A percentile compares a stretch with the other conserved stretches of the same genome.
Conservation (phyloP, 2,888 invertebrate genomes). For the Graphium colonna region DNA sequence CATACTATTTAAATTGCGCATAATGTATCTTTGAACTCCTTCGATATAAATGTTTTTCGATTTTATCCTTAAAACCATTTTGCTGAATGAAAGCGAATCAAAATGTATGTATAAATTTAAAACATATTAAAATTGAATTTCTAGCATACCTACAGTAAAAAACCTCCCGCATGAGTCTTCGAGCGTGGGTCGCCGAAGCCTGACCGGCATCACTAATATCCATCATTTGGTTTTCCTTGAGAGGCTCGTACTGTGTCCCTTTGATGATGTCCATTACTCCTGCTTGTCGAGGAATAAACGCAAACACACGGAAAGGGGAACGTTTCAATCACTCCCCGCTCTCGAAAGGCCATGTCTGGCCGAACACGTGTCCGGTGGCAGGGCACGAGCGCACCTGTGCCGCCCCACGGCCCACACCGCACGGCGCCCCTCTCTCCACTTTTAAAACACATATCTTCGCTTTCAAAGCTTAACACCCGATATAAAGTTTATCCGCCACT, state of each 20-base stretch:
- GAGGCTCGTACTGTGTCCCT: not conserved
- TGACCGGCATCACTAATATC: not conserved
- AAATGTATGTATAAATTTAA: too few relatives aligned
- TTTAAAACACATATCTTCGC: slow-evolving; percentile 16
- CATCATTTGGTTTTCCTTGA: not conserved
- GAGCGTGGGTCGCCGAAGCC: not conserved
- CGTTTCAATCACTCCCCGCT: not conserved
- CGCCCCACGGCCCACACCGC: too few relatives aligned
- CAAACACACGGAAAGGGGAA: not conserved
- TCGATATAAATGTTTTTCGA: too few relatives aligned
- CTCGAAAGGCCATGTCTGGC: not conserved
- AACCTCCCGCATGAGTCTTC: not conserved
- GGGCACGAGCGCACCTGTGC: too few relatives aligned
- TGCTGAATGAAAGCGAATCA: too few relatives aligned
- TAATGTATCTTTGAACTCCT: too few relatives aligned
- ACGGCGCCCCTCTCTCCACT: not conserved
- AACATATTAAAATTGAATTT: too few relatives aligned
- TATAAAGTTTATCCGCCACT: not conserved
- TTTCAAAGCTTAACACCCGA: slow-evolving; percentile 17
- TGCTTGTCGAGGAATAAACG: not conserved
- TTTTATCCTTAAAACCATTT: too few relatives aligned
- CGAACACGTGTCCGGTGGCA: slow-evolving; percentile 7
- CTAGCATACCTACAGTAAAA: too few relatives aligned
- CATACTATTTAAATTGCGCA: too few relatives aligned
- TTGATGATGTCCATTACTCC: not conserved